Percentiles rank a stretch among this genome's conserved stretches.
phyloP scores from a whole-genome alignment of 2,888 invertebrate genomes.

The Cremastinae sp. region DNA sequence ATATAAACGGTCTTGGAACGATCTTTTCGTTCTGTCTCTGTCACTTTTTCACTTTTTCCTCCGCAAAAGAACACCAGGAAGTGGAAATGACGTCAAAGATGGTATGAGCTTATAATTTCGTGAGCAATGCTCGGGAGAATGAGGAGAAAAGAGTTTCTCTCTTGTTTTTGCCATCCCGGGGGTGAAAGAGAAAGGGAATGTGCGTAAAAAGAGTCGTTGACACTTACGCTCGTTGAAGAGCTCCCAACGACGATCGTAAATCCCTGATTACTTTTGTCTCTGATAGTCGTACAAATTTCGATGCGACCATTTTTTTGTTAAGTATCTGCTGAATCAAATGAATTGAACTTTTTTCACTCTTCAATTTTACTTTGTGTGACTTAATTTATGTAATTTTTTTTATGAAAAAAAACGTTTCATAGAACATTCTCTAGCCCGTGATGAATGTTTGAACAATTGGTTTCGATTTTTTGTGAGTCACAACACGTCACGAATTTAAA shows the following conservation, averaged over 20 bases:
- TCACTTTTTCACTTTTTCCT: constrained; percentile 38
- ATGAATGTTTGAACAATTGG: too few species aligned
- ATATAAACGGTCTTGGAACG: constrained; percentile 53
- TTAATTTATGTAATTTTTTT: too few species aligned
- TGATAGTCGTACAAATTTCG: not conserved
- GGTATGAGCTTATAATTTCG: constrained; percentile 35
- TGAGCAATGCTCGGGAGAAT: not conserved
- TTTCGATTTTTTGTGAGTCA: too few species aligned
- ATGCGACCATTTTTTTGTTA: not conserved
- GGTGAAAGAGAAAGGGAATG: too few species aligned
- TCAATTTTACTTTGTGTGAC: too few species aligned
- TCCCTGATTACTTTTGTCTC: constrained; percentile 1
- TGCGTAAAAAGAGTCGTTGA: not conserved
- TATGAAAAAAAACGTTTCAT: too few species aligned
- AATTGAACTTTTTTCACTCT: too few species aligned
- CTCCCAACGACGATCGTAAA: constrained; percentile 13
- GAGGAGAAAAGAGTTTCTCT: constrained; percentile 17
- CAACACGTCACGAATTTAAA: too few species aligned
- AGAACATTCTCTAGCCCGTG: too few species aligned
- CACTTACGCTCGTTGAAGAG: not conserved
- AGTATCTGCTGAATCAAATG: too few species aligned
- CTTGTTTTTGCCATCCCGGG: constrained; percentile 7
- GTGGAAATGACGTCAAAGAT: constrained; percentile 62
- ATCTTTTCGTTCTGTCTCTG: too few species aligned
- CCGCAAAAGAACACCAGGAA: constrained; percentile 55